Evolutionary conservation across 2,113 vertebrate species (phyloP).

Genomic region (Corynorhinus townsendii): DNA sequence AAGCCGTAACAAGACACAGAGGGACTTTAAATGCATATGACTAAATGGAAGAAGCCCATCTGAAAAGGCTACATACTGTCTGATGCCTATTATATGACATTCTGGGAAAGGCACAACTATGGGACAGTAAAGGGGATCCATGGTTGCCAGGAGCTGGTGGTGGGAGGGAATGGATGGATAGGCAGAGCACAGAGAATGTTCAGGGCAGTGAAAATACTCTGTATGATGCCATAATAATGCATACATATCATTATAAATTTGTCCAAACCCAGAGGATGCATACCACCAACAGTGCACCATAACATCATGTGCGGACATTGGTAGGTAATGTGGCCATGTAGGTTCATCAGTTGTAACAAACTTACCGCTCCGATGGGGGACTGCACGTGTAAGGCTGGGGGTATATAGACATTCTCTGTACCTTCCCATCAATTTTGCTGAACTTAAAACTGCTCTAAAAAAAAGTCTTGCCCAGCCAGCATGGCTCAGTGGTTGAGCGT

Average conservation of each 20-base stretch:
- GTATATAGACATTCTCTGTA: background rate
- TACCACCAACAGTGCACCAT: background rate
- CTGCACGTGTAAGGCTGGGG: background rate
- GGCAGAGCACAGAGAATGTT: background rate
- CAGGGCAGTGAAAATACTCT: background rate
- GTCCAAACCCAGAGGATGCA: background rate
- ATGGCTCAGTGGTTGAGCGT: too few relatives aligned
- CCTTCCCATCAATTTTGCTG: background rate
- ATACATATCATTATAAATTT: background rate
- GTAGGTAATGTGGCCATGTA: background rate
- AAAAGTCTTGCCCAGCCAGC: background rate
- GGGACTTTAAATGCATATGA: background rate
- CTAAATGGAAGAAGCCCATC: background rate
- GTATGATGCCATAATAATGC: too few relatives aligned
- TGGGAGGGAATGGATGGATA: background rate
- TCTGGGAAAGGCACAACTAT: background rate
- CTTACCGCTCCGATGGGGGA: background rate
- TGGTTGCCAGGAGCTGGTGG: background rate
- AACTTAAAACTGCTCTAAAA: background rate
- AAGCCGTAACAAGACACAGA: background rate
- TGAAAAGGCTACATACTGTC: background rate
- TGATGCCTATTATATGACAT: background rate
- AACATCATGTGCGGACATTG: background rate
- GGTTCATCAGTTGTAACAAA: background rate
- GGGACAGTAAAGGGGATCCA: background rate